Evolutionary conservation across 2,888 invertebrate genomes (phyloP).

Genomic region (Congeria kusceri): DNA sequence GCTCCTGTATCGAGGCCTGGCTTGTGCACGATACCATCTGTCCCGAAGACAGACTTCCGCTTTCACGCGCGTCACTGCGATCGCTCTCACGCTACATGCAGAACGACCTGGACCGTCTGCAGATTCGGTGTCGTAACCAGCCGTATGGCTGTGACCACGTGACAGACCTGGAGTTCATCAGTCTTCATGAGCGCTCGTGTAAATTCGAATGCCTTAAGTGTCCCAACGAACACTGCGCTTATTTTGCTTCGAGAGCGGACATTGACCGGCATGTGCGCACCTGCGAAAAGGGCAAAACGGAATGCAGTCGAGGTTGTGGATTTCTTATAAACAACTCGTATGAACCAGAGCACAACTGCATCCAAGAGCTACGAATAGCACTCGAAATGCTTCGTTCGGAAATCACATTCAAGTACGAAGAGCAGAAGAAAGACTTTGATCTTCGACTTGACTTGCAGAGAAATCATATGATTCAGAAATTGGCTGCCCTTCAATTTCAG

Average conservation of each 20-base stretch:
- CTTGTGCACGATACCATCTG: conserved; percentile 77
- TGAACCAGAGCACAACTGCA: conserved; percentile 76
- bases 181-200: conserved; percentile 72
- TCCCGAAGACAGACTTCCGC: conserved; percentile 77
- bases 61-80: conserved; percentile 66
- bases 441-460: conserved; percentile 78
- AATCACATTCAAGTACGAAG: conserved; percentile 75
- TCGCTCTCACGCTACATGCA: conserved; percentile 77
- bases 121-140: conserved; percentile 71
- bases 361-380: conserved; percentile 73
- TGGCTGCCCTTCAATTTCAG: conserved; percentile 73
- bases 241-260: conserved; percentile 56
- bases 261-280: conserved; percentile 65
- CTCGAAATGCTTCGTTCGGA: conserved; percentile 78
- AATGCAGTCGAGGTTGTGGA: conserved; percentile 79
- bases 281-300: conserved; percentile 66
- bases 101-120: conserved; percentile 74
- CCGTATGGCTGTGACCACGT: conserved; percentile 70
- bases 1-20: conserved; percentile 79
- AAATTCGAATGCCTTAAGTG: conserved; percentile 65
- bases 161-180: conserved; percentile 69
- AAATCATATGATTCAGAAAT: conserved; percentile 80
- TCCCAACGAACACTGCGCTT: conserved; percentile 72
- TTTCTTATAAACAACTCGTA: conserved; percentile 61
- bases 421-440: conserved; percentile 77